Percentiles rank a stretch among this genome's conserved stretches.
These are phyloP conservation scores for Plebejus argus DNA, from an alignment of 2,888 invertebrate species.

Conservation along the genomic window DNA sequence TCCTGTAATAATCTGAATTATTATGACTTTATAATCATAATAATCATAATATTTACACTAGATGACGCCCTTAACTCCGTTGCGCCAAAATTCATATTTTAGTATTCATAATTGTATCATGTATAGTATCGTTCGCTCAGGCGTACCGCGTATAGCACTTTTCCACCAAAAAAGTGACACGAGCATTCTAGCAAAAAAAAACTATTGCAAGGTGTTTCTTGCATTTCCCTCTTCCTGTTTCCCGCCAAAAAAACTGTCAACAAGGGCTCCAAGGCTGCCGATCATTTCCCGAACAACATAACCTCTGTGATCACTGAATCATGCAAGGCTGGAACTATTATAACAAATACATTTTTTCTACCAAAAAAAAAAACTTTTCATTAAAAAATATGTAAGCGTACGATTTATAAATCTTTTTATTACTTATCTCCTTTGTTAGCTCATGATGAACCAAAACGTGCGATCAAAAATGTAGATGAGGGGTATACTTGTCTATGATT, in stretches of 20 bases:
- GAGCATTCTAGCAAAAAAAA: neutral
- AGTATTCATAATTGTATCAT: too few species aligned
- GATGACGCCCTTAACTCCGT: too few species aligned
- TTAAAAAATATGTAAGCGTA: neutral
- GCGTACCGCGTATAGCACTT: neutral
- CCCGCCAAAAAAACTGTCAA: conserved; percentile 55
- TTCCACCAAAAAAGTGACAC: neutral
- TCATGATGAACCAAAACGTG: too few species aligned
- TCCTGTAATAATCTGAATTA: neutral
- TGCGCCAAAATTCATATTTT: too few species aligned
- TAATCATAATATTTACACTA: too few species aligned
- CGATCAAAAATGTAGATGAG: too few species aligned
- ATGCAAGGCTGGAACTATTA: neutral
- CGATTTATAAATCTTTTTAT: too few species aligned
- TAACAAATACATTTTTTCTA: neutral
- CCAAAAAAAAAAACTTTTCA: neutral
- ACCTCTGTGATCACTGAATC: conserved; percentile 24
- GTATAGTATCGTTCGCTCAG: neutral
- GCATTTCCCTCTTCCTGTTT: conserved; percentile 56
- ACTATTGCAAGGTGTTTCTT: conserved; percentile 33
- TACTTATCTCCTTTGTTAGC: too few species aligned
- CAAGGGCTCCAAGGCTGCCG: conserved; percentile 53
- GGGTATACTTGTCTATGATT: too few species aligned
- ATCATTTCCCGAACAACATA: conserved; percentile 50
- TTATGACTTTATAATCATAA: too few species aligned